Conservation (phyloP, 2,888 invertebrate genomes). For the Herminia tarsipennalis region DNA sequence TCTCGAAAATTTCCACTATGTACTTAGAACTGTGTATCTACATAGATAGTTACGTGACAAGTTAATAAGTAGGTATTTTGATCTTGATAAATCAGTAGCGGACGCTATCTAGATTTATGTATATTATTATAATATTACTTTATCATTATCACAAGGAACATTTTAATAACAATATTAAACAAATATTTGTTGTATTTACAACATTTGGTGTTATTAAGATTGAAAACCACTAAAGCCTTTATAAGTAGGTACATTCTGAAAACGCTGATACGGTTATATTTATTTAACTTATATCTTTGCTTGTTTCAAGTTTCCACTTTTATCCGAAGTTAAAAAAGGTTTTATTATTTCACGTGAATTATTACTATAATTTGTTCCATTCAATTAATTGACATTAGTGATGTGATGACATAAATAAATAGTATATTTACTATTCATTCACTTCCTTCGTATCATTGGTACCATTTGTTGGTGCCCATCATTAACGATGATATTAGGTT, state of each 20-base stretch:
- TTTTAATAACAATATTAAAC: slow-evolving; percentile 41
- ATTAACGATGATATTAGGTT: no score
- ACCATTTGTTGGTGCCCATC: no score
- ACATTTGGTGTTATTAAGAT: slow-evolving; percentile 30
- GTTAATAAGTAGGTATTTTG: slow-evolving; percentile 64
- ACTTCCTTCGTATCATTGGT: no score
- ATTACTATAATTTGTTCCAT: no score
- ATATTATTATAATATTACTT: slow-evolving; percentile 32
- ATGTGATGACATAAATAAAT: no score
- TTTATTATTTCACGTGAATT: no score
- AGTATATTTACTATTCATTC: no score
- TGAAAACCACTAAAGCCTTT: slow-evolving; percentile 23
- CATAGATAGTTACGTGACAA: slow-evolving; percentile 63
- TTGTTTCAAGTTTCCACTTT: no score
- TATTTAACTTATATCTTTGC: no score
- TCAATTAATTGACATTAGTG: no score
- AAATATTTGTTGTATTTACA: slow-evolving; percentile 51
- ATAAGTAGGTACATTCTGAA: slow-evolving; percentile 12
- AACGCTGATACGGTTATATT: slow-evolving; percentile 16
- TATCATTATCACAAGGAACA: slow-evolving; percentile 48
- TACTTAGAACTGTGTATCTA: slow-evolving; percentile 39
- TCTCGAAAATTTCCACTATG: slow-evolving; percentile 54
- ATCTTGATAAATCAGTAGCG: slow-evolving; percentile 67
- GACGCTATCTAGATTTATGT: slow-evolving; percentile 67
- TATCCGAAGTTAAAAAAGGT: no score